phyloP scores from a whole-genome alignment of 1,140 invertebrate species.

The Brachionus calyciflorus region DNA sequence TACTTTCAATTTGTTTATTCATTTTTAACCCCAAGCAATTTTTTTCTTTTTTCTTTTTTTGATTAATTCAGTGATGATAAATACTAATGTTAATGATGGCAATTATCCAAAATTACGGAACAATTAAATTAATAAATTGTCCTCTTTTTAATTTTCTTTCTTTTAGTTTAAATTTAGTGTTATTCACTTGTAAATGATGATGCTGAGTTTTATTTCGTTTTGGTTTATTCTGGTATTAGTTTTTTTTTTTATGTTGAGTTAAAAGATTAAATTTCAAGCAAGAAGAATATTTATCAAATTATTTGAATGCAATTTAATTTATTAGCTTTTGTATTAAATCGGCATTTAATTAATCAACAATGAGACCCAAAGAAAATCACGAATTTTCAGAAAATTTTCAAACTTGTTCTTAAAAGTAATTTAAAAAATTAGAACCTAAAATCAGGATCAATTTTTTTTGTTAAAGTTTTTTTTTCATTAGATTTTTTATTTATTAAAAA shows the following conservation, averaged over 20 bases:
- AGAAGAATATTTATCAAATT: conserved; percentile 16
- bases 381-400: background rate
- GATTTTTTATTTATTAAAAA: too few relatives aligned
- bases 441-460: too few relatives aligned
- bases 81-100: background rate
- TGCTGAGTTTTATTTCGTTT: conserved; percentile 25
- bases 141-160: conserved; percentile 19
- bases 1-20: background rate
- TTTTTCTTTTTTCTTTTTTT: too few relatives aligned
- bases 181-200: background rate
- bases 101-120: conserved; percentile 27
- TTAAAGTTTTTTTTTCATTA: too few relatives aligned
- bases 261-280: conserved; percentile 26
- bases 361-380: conserved; percentile 5
- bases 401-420: too few relatives aligned
- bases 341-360: conserved; percentile 38
- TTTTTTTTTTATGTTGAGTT: background rate
- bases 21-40: background rate
- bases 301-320: conserved; percentile 22
- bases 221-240: background rate
- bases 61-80: too few relatives aligned
- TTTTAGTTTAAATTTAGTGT: too few relatives aligned
- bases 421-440: too few relatives aligned
- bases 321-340: conserved; percentile 12
- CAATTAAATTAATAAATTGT: conserved; percentile 31